Evolutionary conservation across 2,113 vertebrate genomes (phyloP).

Genomic region (Ophthalmolycus amberensis): DNA sequence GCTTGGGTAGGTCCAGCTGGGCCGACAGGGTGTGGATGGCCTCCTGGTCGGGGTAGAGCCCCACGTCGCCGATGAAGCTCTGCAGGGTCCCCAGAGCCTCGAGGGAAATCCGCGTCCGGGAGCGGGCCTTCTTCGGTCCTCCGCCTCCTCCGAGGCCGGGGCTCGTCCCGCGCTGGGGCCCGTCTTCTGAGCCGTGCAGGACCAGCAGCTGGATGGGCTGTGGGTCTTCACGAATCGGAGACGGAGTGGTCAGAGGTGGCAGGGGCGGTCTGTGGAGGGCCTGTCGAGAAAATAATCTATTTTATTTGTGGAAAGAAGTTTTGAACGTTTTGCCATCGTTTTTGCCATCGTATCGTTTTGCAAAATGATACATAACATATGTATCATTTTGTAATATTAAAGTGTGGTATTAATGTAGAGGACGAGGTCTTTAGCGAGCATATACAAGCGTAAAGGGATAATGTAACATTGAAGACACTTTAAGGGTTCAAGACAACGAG

Average conservation of each 20-base stretch:
- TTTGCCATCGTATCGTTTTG: no score
- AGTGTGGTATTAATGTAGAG: neutral
- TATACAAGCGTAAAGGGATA: neutral
- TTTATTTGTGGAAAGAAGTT: neutral
- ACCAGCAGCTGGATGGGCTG: slow-evolving; percentile 77
- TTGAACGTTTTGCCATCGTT: neutral
- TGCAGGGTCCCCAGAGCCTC: slow-evolving; percentile 98
- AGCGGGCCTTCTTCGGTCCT: slow-evolving; percentile 87
- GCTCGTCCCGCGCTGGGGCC: slow-evolving; percentile 26
- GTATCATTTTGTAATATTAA: neutral
- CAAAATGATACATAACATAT: no score
- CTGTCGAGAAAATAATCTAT: slow-evolving; percentile 63
- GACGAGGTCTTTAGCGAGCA: neutral
- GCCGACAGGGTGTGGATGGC: slow-evolving; percentile 98
- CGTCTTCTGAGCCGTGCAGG: slow-evolving; percentile 77
- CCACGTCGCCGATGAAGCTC: slow-evolving; percentile 99
- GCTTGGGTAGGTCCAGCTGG: slow-evolving; percentile 97
- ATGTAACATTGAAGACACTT: neutral
- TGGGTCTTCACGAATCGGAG: slow-evolving; percentile 88
- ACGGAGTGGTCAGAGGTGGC: slow-evolving; percentile 87
- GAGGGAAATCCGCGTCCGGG: slow-evolving; percentile 95
- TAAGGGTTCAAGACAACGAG: neutral
- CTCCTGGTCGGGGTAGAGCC: slow-evolving; percentile 97
- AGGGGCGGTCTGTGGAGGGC: slow-evolving; percentile 88
- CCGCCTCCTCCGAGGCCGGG: slow-evolving; percentile 46